Percentiles rank a stretch among this genome's conserved stretches.
These are phyloP conservation scores for Tolypeutes matacus DNA, from an alignment of 2,797 vertebrate species.

Conservation along the genomic window DNA sequence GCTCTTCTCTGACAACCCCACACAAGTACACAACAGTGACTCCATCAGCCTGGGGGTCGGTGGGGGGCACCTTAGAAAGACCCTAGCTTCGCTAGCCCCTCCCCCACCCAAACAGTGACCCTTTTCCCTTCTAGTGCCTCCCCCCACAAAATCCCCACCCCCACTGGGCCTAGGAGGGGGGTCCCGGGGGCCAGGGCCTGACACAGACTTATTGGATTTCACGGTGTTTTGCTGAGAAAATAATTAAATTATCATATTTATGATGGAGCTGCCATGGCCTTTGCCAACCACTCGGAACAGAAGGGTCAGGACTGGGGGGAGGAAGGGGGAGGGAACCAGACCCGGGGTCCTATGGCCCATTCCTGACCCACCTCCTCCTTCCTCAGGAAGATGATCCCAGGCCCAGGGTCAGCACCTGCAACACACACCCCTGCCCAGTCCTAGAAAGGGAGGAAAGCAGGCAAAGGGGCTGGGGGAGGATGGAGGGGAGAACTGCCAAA, in stretches of 20 bases:
- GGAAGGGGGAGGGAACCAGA: slow-evolving; percentile 40
- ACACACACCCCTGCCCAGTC: not conserved
- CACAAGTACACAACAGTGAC: not conserved
- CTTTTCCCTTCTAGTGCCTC: slow-evolving; percentile 48
- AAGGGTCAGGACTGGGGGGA: slow-evolving; percentile 76
- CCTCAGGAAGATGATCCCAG: slow-evolving; percentile 70
- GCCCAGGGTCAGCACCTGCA: not conserved
- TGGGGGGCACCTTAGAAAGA: not conserved
- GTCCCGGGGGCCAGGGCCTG: slow-evolving; percentile 80
- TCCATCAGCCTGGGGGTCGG: not conserved
- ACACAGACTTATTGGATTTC: slow-evolving; percentile 88
- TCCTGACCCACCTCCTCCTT: slow-evolving; percentile 69
- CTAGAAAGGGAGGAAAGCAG: accelerated
- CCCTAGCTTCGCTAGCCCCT: not conserved
- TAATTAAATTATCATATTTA: slow-evolving; percentile 88
- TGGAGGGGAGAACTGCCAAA: not conserved
- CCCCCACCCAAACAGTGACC: slow-evolving; percentile 51
- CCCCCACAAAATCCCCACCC: slow-evolving; percentile 46
- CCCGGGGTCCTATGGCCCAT: not conserved
- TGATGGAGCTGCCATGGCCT: slow-evolving; percentile 83
- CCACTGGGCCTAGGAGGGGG: slow-evolving; percentile 69
- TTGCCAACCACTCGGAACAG: slow-evolving; percentile 71
- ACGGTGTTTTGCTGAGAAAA: slow-evolving; percentile 88
- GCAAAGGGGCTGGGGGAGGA: not conserved
- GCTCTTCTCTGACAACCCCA: not conserved